These are phyloP conservation scores for Lagenorhynchus albirostris DNA, from an alignment of 2,113 vertebrate species.

Conservation along the genomic window DNA sequence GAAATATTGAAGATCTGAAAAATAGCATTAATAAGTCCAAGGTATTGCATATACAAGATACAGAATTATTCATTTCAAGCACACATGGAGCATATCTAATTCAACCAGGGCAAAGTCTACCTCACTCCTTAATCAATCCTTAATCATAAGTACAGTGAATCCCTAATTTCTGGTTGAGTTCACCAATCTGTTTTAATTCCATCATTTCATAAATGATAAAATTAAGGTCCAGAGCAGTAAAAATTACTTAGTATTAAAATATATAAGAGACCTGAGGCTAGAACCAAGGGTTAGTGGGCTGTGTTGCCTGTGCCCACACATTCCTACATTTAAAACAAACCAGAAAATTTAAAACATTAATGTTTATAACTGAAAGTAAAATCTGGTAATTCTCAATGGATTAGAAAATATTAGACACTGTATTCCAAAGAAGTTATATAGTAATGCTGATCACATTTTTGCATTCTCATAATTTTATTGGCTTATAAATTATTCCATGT, in stretches of 20 bases:
- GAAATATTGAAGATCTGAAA: not conserved
- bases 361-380: conserved; percentile 69
- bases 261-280: not conserved
- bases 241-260: not conserved
- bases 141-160: not conserved
- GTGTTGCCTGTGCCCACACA: not conserved
- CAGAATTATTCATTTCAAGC: not conserved
- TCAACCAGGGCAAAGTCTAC: not conserved
- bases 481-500: conserved; percentile 71
- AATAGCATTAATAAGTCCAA: not conserved
- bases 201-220: not conserved
- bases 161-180: not conserved
- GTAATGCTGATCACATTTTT: conserved; percentile 67
- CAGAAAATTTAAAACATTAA: conserved; percentile 63
- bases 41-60: not conserved
- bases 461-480: conserved; percentile 67
- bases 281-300: not conserved
- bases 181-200: not conserved
- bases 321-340: not conserved
- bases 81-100: not conserved
- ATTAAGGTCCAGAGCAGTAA: not conserved
- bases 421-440: conserved; percentile 65
- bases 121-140: not conserved
- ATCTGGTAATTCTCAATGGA: conserved; percentile 64
- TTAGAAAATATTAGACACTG: conserved; percentile 64